Base-by-base conservation (phyloP, 2,113 vertebrate genomes). In the Chaetorhynchus papuensis region DNA sequence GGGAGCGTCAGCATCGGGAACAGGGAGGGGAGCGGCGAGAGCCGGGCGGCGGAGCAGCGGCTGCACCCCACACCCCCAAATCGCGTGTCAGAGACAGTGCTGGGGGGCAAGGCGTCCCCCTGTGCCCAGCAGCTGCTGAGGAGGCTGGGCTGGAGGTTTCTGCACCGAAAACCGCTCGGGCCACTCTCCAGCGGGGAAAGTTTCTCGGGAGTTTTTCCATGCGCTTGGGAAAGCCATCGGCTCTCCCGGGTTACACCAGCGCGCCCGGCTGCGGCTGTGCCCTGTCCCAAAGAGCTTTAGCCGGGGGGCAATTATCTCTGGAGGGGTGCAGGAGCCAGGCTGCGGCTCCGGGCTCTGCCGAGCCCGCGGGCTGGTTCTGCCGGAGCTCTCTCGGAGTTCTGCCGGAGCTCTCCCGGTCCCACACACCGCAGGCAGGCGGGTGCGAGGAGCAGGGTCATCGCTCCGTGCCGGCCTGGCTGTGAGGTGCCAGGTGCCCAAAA, bases 361-460 rank as follows among this genome's bases (percentile, higher is more conserved):
- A n/a, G 41, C 20, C n/a, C 1, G 1, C 39, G 26, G 22, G 47
- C 8, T 3, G 33, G 13, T 35, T 42, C 53, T 72, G 72, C 49
- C 64, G 15, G 12, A 2, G 24, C 60, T 8, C 35, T 60, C 17
- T 53, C 0, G 4, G 1, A n/a, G 13, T 35, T 42, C 53, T 72
- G 72, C 49, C 64, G 15, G 12, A 2, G 24, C 60, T 8, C 35
- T 60, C 17, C 57, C 0, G 4, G 1, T 27, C 41, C 0, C 0
- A 6, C 30, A 0, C 1, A 2, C 72, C 0, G 10, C 28, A 39
- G 54, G 45, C n/a, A 9, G 80, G 35, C 26, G 7, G 49, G 15
- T 13, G 53, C 45, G 47, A 41, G 41, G 9, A 70, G n/a, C n/a
- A 5, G 42, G 78, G 8, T 7, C 61, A 3, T 0, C 2, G 66